phyloP scores from a whole-genome alignment of 2,888 invertebrate genomes.

The Ditula angustiorana region DNA sequence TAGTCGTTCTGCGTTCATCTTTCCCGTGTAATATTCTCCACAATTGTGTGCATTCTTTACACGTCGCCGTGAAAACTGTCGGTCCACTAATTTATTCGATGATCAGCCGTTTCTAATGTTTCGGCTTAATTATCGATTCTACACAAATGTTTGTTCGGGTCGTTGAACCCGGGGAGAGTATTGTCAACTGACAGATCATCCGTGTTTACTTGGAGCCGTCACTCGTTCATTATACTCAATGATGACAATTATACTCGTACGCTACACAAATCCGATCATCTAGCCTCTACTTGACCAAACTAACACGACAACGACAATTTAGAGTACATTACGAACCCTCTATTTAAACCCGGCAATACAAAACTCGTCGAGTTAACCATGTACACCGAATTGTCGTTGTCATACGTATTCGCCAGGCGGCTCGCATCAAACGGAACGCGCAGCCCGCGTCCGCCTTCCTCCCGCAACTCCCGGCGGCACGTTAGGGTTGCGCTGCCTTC shows the following conservation, averaged over 20 bases:
- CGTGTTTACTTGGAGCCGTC: background rate
- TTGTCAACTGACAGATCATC: constrained; percentile 4
- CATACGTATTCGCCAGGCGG: no score
- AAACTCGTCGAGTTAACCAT: no score
- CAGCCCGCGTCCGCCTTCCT: no score
- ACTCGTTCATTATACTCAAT: background rate
- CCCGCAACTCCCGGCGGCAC: no score
- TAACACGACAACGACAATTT: no score
- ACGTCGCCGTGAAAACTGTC: constrained; percentile 74
- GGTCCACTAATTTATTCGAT: constrained; percentile 75
- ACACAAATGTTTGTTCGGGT: constrained; percentile 67
- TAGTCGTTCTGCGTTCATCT: background rate
- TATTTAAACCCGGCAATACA: no score
- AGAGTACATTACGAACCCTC: no score
- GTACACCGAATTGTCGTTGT: no score
- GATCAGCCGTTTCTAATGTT: constrained; percentile 67
- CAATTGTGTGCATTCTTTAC: constrained; percentile 75
- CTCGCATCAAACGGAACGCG: no score
- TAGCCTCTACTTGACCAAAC: no score
- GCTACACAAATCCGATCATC: no score
- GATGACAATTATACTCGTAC: background rate
- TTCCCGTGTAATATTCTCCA: constrained; percentile 53
- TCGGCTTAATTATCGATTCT: constrained; percentile 73
- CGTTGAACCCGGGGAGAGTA: constrained; percentile 28
- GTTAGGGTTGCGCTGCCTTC: no score